phyloP scores from a whole-genome alignment of 2,113 vertebrate genomes.

The Pomatorhinus ruficollis region DNA sequence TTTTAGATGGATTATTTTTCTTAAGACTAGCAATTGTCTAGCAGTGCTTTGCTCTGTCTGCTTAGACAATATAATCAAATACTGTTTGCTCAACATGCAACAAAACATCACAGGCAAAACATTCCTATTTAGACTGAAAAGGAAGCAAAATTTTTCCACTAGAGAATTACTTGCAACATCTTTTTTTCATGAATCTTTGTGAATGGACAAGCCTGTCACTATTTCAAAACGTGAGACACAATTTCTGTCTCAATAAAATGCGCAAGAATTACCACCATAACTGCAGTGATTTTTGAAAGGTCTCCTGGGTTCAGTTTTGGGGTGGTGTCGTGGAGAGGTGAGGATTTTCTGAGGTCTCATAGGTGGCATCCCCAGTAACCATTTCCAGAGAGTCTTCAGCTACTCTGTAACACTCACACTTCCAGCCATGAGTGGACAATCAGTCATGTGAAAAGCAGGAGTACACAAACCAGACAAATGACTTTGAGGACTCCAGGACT shows the following conservation, averaged over 20 bases:
- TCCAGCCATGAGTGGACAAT: background rate
- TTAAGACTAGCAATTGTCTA: background rate
- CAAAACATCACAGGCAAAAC: background rate
- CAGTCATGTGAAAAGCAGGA: background rate
- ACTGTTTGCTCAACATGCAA: background rate
- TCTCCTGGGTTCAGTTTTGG: background rate
- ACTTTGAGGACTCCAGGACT: background rate
- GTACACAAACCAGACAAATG: background rate
- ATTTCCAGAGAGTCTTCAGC: background rate
- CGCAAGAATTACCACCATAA: fast-evolving
- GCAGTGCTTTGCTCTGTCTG: background rate
- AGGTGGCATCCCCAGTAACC: background rate
- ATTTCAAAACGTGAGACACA: background rate
- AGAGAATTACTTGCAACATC: background rate
- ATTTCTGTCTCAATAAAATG: background rate
- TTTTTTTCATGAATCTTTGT: background rate
- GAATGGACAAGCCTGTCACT: background rate
- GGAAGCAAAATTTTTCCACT: background rate
- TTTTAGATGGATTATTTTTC: background rate
- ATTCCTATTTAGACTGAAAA: background rate
- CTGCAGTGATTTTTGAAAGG: background rate
- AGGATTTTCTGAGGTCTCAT: too few species aligned
- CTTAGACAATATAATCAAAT: background rate
- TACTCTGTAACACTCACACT: background rate
- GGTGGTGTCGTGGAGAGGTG: fast-evolving